Base-by-base conservation (phyloP, 2,888 invertebrate species). In the Aethes cnicana region DNA sequence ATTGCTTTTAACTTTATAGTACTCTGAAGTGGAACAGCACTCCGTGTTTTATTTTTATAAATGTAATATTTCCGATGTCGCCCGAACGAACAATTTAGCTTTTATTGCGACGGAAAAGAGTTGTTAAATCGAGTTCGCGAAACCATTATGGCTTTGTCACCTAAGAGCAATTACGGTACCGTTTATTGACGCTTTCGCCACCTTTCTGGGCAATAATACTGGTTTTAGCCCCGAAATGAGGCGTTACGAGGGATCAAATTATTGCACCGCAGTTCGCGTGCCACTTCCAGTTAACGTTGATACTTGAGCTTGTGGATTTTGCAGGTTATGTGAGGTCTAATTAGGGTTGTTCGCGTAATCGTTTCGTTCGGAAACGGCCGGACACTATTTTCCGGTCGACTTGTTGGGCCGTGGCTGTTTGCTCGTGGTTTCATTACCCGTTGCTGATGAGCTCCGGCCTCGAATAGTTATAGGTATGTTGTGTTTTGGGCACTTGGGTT, bases 1-100 rank as follows among this genome's bases (percentile, higher is more conserved):
- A 71, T 72, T 65, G 77, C 76, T 75, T 74, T 78, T 67, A 74
- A 67, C 68, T 77, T 75, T 76, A 77, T 67, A 64, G 65, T 56
- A 58, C 37, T 46, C 23, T 36, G 33, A 44, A 52, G 39, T 39
- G 46, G 39, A 39, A 39, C 52, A 36, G 20, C 37, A 23, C 37
- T 37, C 30, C 17, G 23, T 14, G 14, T 17, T 32, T 46, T 32
- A 32, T 44, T 52, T 52, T 42, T 46, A 44, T 52, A 46, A 52
- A 46, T 21, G 44, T 39, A 17, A 46, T 52, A 39, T 39, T 26
- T 18, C 11, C 37, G 20, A 26, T 18, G 9, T 17, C 4, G 46
- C 23, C 14, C 9, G 17, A 2, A 8, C 9, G 20, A 44, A 36
- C 36, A 36, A 36, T 49, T 43, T 20, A 11, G 17, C 20, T 33